Conservation (phyloP, 1,140 invertebrate genomes). For the Drosophila burlai region DNA sequence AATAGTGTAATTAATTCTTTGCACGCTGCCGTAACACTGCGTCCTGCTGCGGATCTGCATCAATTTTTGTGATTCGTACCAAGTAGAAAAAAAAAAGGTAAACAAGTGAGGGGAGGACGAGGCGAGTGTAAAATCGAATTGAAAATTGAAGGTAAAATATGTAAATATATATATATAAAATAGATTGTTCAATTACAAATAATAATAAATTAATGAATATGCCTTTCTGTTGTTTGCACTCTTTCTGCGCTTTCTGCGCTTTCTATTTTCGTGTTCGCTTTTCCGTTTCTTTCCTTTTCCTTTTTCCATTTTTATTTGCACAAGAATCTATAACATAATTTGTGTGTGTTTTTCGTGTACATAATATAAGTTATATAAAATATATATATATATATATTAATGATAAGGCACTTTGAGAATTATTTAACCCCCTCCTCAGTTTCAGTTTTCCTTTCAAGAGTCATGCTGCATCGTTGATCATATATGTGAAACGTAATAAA, state of each 20-base stretch:
- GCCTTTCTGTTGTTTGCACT: conserved; percentile 24
- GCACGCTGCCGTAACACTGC: conserved; percentile 40
- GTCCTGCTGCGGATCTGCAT: conserved; percentile 20
- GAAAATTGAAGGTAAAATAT: conserved; percentile 35
- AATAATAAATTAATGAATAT: conserved; percentile 62
- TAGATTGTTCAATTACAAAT: conserved; percentile 56
- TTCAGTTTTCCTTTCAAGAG: conserved; percentile 7
- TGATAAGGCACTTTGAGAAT: conserved; percentile 81
- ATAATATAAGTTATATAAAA: conserved; percentile 51
- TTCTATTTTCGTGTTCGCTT: background rate
- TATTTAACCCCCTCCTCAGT: conserved; percentile 54
- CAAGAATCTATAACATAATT: conserved; percentile 45
- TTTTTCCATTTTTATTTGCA: conserved; percentile 33
- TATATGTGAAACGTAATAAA: conserved; percentile 33
- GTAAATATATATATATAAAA: conserved; percentile 29
- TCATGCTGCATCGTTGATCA: conserved; percentile 7
- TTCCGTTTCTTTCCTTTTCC: conserved; percentile 23
- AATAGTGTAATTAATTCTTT: conserved; percentile 29
- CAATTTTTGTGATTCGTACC: conserved; percentile 45
- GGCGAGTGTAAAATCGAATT: conserved; percentile 43
- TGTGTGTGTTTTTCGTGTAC: conserved; percentile 23
- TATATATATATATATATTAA: conserved; percentile 50
- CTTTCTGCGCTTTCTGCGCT: background rate
- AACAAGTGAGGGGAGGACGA: conserved; percentile 25
- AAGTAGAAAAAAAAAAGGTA: conserved; percentile 20